Evolutionary conservation across 2,888 invertebrate species (phyloP).

Genomic region (Mythimna ferrago): DNA sequence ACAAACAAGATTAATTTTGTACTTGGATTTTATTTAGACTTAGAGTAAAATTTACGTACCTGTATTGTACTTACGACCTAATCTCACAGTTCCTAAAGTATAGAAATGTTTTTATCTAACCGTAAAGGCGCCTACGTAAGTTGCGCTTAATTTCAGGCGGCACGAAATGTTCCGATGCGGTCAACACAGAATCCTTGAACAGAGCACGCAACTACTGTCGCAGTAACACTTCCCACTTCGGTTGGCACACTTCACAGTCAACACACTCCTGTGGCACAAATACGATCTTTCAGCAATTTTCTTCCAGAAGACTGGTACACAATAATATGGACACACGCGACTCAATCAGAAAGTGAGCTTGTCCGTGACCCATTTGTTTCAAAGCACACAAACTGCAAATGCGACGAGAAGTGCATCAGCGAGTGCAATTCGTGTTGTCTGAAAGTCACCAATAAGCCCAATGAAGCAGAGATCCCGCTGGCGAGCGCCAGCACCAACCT

Average conservation of each 20-base stretch:
- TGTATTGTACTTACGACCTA: not conserved
- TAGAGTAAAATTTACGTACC: conserved; percentile 19
- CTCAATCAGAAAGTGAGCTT: conserved; percentile 21
- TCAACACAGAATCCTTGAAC: conserved; percentile 41
- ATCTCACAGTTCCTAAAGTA: not conserved
- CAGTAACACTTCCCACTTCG: conserved; percentile 45
- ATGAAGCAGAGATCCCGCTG: conserved; percentile 90
- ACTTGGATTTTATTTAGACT: not conserved
- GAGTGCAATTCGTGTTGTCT: conserved; percentile 90
- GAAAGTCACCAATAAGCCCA: conserved; percentile 91
- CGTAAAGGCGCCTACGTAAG: conserved; percentile 25
- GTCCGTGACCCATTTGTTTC: conserved; percentile 74
- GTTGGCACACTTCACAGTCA: conserved; percentile 51
- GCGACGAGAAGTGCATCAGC: conserved; percentile 88
- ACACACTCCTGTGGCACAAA: conserved; percentile 40
- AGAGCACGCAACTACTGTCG: conserved; percentile 40
- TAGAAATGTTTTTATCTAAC: conserved; percentile 9
- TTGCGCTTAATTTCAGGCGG: conserved; percentile 42
- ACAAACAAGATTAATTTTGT: not conserved
- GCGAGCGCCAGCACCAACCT: conserved; percentile 90
- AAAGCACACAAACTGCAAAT: conserved; percentile 77
- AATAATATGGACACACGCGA: conserved; percentile 53
- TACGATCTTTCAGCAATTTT: conserved; percentile 27
- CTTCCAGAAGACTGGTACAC: conserved; percentile 39
- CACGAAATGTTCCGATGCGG: conserved; percentile 42